phyloP scores from a whole-genome alignment of 2,797 vertebrate species.

The Lithobates sylvaticus region DNA sequence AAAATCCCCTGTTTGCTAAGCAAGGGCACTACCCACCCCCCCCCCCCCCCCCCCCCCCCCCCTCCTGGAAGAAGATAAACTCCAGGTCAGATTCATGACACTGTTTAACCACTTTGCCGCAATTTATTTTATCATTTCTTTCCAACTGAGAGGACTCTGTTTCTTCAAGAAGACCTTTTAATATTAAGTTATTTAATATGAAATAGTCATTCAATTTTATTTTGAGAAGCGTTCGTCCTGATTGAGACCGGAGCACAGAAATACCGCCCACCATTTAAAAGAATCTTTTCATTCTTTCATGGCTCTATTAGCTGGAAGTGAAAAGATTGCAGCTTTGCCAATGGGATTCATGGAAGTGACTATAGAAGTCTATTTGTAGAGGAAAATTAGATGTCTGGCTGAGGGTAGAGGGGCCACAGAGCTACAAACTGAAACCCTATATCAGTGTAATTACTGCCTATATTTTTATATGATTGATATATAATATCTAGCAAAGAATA shows the following conservation, averaged over 20 bases:
- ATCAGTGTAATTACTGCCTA: too few relatives aligned
- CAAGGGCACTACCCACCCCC: not conserved
- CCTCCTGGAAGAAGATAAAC: conserved; percentile 11
- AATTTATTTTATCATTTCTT: conserved; percentile 3
- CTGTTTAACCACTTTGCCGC: not conserved
- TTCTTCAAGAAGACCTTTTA: not conserved
- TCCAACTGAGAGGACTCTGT: not conserved
- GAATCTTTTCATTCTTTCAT: not conserved
- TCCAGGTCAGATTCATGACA: not conserved
- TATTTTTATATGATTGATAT: too few relatives aligned
- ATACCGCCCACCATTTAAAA: not conserved
- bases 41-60: conserved; percentile 8
- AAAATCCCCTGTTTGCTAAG: conserved; percentile 58
- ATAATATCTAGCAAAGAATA: too few relatives aligned
- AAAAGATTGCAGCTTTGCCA: not conserved
- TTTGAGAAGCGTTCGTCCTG: not conserved
- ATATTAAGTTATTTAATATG: not conserved
- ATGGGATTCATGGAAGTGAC: not conserved
- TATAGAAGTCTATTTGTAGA: not conserved
- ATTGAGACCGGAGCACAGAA: not conserved
- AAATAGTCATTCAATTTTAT: not conserved
- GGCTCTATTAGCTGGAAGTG: not conserved
- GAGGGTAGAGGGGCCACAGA: too few relatives aligned
- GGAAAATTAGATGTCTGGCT: not conserved
- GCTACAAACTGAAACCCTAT: too few relatives aligned